Percentiles rank a stretch among this genome's conserved stretches.
Conservation (phyloP, 2,888 invertebrate species). For the Odontocerum albicorne region DNA sequence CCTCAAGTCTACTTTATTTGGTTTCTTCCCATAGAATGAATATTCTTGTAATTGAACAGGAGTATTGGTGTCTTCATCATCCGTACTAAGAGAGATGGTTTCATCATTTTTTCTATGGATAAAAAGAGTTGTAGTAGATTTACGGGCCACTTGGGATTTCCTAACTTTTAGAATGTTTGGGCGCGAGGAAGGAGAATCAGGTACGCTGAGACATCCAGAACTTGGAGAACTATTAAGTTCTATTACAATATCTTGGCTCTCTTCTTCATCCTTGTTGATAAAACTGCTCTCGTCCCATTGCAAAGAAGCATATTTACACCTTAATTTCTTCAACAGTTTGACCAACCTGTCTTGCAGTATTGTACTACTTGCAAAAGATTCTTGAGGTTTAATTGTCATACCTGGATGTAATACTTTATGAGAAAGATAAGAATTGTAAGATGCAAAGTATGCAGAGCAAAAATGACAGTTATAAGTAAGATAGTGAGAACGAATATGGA, state of each 20-base stretch:
- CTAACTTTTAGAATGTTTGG: too few species aligned
- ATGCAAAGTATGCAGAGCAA: slow-evolving; percentile 7
- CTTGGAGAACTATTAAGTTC: neutral
- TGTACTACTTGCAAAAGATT: slow-evolving; percentile 3
- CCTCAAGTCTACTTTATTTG: neutral
- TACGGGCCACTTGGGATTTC: slow-evolving; percentile 47
- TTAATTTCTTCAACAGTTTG: slow-evolving; percentile 11
- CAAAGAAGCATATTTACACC: neutral
- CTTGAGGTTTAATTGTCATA: neutral
- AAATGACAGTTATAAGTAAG: slow-evolving; percentile 15
- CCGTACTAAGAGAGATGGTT: too few species aligned
- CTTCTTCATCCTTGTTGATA: slow-evolving; percentile 8
- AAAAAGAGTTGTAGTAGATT: slow-evolving; percentile 61
- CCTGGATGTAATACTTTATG: slow-evolving; percentile 8
- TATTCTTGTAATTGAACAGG: too few species aligned
- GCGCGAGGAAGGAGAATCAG: neutral
- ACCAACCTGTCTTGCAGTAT: slow-evolving; percentile 12
- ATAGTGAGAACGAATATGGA: slow-evolving; percentile 25
- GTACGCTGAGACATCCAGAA: slow-evolving; percentile 2
- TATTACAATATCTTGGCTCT: neutral
- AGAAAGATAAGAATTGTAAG: neutral
- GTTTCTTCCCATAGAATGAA: slow-evolving; percentile 15
- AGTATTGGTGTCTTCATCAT: too few species aligned
- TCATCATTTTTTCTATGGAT: too few species aligned
- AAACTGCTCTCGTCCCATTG: neutral